These are phyloP conservation scores for Mixornis gularis DNA, from an alignment of 2,113 vertebrate genomes.

Conservation along the genomic window DNA sequence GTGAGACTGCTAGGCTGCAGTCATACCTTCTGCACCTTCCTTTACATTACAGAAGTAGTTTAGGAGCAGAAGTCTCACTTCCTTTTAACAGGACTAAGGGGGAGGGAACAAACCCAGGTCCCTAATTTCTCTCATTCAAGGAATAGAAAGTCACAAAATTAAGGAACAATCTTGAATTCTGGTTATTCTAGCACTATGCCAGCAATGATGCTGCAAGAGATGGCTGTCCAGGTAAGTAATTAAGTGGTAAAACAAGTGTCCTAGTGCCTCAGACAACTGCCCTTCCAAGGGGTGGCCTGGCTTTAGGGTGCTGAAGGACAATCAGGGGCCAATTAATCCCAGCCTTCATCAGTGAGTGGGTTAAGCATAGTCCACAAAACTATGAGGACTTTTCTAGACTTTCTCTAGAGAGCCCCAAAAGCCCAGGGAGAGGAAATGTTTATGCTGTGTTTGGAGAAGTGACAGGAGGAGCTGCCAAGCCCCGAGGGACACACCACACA, in stretches of 20 bases:
- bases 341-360: background rate
- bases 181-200: background rate
- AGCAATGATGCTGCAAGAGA: background rate
- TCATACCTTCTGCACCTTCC: background rate
- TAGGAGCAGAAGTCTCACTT: background rate
- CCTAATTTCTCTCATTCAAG: background rate
- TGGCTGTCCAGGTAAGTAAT: background rate
- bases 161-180: background rate
- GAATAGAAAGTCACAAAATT: background rate
- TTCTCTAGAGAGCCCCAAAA: background rate
- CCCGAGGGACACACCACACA: background rate
- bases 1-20: no score
- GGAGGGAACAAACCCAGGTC: background rate
- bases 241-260: background rate
- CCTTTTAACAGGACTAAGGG: background rate
- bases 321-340: background rate
- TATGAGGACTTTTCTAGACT: background rate
- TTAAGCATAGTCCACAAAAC: background rate
- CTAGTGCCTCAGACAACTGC: background rate
- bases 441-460: background rate
- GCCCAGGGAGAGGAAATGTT: rapidly evolving
- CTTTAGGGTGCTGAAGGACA: background rate
- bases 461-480: background rate
- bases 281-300: background rate
- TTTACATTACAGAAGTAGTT: background rate